Conservation (phyloP, 2,113 vertebrate genomes). For the Athene noctua region DNA sequence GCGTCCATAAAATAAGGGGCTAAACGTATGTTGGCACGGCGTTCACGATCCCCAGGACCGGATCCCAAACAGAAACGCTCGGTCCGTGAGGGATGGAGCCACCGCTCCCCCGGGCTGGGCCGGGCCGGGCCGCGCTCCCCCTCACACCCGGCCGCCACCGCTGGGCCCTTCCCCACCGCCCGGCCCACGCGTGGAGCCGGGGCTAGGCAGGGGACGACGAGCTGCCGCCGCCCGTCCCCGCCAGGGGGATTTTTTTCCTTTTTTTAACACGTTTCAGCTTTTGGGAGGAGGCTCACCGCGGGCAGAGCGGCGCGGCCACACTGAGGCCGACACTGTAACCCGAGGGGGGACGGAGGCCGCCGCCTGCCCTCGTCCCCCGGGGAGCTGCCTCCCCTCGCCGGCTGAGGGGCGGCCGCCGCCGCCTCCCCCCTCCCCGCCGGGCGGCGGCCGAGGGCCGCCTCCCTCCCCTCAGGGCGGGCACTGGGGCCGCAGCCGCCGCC, state of each 20-base stretch:
- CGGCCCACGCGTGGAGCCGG: neutral
- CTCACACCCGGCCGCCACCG: neutral
- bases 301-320: accelerated
- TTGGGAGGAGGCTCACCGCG: accelerated
- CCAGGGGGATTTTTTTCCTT: no score
- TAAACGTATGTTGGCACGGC: neutral
- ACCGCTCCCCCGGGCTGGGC: no score
- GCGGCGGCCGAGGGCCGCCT: neutral
- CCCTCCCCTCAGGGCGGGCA: neutral
- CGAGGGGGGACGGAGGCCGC: neutral
- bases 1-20: neutral
- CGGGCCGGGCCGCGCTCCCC: no score
- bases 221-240: neutral
- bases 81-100: neutral
- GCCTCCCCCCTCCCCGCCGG: neutral
- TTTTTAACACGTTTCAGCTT: neutral
- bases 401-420: neutral
- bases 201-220: no score
- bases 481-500: neutral
- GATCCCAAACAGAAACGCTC: neutral
- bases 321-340: neutral
- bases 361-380: neutral
- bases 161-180: neutral
- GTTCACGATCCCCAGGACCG: no score
- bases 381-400: neutral